These are phyloP conservation scores for Muscina levida DNA, from an alignment of 2,888 invertebrate species.

Conservation along the genomic window DNA sequence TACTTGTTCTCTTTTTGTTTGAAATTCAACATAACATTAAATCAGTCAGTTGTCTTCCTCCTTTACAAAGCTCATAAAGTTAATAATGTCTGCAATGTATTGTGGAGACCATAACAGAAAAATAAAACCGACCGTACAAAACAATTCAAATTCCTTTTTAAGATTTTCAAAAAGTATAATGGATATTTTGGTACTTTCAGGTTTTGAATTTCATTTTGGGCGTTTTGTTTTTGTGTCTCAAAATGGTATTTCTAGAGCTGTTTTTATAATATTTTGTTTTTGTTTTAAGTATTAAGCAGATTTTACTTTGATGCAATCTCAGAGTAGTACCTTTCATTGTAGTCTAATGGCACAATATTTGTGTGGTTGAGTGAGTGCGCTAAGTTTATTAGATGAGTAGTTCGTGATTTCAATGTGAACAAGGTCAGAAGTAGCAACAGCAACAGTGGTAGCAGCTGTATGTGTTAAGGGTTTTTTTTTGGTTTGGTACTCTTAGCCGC, in stretches of 20 bases:
- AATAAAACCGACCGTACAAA: too few species aligned
- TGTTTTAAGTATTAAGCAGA: slow-evolving; percentile 44
- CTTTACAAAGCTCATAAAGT: slow-evolving; percentile 29
- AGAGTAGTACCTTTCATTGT: neutral
- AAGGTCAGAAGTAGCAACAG: too few species aligned
- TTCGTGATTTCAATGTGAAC: slow-evolving; percentile 62
- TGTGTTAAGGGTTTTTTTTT: slow-evolving; percentile 25
- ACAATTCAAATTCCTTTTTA: slow-evolving; percentile 37
- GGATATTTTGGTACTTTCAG: slow-evolving; percentile 47
- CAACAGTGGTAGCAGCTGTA: too few species aligned
- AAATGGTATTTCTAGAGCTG: too few species aligned
- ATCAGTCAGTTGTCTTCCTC: slow-evolving; percentile 4
- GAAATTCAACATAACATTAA: slow-evolving; percentile 22
- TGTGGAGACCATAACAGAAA: neutral
- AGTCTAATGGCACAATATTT: neutral
- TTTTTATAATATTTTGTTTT: neutral
- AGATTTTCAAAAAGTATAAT: slow-evolving; percentile 29
- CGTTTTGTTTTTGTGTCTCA: slow-evolving; percentile 4
- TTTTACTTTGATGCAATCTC: slow-evolving; percentile 37
- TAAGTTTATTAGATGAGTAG: slow-evolving; percentile 49
- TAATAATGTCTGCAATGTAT: slow-evolving; percentile 2
- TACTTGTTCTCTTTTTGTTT: neutral
- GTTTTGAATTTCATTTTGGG: slow-evolving; percentile 42
- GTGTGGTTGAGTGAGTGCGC: slow-evolving; percentile 32
- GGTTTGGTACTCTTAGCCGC: slow-evolving; percentile 4